Evolutionary conservation across 1,140 invertebrate genomes (phyloP), one percentile per base, ranked within the genome.

Genomic region (Chironomus tepperi): DNA sequence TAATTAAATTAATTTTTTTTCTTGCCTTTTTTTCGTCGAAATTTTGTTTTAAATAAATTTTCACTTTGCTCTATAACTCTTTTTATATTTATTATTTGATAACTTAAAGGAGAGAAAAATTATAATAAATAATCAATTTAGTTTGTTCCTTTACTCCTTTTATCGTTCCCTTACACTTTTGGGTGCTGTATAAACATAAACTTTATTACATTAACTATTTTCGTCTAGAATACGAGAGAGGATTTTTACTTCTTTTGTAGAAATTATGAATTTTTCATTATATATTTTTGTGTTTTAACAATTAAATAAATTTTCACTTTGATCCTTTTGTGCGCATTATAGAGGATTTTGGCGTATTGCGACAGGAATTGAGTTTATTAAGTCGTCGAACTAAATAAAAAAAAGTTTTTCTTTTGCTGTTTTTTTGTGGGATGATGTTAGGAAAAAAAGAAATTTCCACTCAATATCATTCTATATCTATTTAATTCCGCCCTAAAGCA

Each of bases 51-150:
- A 57, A 57, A 57, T 57, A 57, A 57, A 57, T 57, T 57, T 57
- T 15, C 12, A 12, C 47, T 57, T 34, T 34, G 24, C 24, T 34
- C 24, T 34, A 34, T 34, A 34, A 34, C 24, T 34, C 24, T 34
- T 34, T 34, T 34, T 34, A n/a, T n/a, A 34, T 34, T 34, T 34
- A 34, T 34, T 34, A 34, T 34, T 34, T 34, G 24, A 34, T 34
- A 57, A 57, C 47, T 12, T n/a, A 5, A 1, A 12, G 12, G 65
- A n/a, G 9, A 70, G 65, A 18, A 70, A 70, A 34, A 70, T 70
- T 70, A 18, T 21, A 70, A 70, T 70, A 70, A 70, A 70, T 70
- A 70, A 70, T 70, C 65, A 70, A 70, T 70, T 70, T 57, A 15
- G 47, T 57, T n/a, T n/a, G 10, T n/a, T 57, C 47, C 24, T 34